These are phyloP conservation scores for Atlantisia rogersi DNA, from an alignment of 2,113 vertebrate genomes.

Conservation along the genomic window DNA sequence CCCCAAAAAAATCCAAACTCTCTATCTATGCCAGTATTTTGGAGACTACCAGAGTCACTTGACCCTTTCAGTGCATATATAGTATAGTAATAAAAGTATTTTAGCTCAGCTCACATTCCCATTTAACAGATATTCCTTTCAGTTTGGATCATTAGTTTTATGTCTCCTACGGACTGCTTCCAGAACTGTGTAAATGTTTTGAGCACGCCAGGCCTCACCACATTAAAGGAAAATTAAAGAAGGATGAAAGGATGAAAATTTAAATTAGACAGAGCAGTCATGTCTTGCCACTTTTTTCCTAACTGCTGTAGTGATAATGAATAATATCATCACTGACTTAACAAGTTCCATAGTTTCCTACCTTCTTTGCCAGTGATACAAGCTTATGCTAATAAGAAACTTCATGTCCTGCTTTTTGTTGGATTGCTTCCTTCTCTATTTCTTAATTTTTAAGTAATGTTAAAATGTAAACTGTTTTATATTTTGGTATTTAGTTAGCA, in stretches of 20 bases:
- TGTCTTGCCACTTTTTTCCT: not conserved
- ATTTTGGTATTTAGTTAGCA: not conserved
- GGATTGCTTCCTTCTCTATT: not conserved
- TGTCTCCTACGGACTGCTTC: not conserved
- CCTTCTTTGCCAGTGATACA: not conserved
- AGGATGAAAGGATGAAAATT: slow-evolving; percentile 1
- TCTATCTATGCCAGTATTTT: not conserved
- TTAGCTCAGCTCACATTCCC: not conserved
- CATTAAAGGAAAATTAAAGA: slow-evolving; percentile 23
- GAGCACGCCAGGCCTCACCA: not conserved
- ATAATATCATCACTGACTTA: not conserved
- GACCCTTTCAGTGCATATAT: not conserved
- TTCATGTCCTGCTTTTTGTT: not conserved
- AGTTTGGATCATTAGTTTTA: slow-evolving; percentile 3
- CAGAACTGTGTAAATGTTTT: not conserved
- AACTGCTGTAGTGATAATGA: not conserved
- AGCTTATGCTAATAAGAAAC: not conserved
- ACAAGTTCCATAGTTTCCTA: not conserved
- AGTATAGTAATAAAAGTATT: not conserved
- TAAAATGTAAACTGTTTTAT: not conserved
- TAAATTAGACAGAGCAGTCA: not conserved
- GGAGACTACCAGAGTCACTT: not conserved
- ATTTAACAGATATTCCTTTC: not conserved
- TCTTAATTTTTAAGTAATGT: not conserved
- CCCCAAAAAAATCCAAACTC: not conserved